These are phyloP conservation scores for Anagrus nilaparvatae DNA, from an alignment of 1,140 invertebrate species.

Conservation along the genomic window DNA sequence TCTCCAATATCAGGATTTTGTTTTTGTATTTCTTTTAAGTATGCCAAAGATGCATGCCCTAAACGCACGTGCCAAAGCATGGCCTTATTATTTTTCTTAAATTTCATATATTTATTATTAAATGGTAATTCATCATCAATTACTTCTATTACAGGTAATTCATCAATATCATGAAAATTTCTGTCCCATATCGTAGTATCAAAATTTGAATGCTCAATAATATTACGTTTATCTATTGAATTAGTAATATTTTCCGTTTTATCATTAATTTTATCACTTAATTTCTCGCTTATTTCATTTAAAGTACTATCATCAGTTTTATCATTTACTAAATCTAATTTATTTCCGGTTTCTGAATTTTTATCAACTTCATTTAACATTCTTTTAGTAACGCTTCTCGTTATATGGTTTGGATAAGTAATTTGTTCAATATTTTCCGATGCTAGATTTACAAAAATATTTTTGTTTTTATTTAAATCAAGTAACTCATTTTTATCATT, in stretches of 20 bases:
- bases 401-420: neutral
- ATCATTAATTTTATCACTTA: conserved; percentile 7
- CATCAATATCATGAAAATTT: conserved; percentile 8
- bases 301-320: no score
- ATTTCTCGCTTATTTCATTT: no score
- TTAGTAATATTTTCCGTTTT: neutral
- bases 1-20: conserved; percentile 12
- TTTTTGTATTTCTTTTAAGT: conserved; percentile 17
- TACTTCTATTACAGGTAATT: conserved; percentile 8
- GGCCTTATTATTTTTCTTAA: conserved; percentile 14
- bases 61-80: conserved; percentile 20
- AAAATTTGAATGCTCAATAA: conserved; percentile 6
- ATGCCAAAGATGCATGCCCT: conserved; percentile 15
- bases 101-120: conserved; percentile 5
- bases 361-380: neutral
- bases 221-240: conserved; percentile 1
- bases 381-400: neutral
- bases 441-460: neutral
- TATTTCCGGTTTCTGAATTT: neutral
- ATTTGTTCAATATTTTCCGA: neutral
- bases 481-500: conserved; percentile 1
- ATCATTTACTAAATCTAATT: neutral
- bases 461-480: neutral
- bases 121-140: conserved; percentile 6
- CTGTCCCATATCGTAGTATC: conserved; percentile 8